These are phyloP conservation scores for Glomeris marginata DNA, from an alignment of 2,888 invertebrate genomes.

Conservation along the genomic window DNA sequence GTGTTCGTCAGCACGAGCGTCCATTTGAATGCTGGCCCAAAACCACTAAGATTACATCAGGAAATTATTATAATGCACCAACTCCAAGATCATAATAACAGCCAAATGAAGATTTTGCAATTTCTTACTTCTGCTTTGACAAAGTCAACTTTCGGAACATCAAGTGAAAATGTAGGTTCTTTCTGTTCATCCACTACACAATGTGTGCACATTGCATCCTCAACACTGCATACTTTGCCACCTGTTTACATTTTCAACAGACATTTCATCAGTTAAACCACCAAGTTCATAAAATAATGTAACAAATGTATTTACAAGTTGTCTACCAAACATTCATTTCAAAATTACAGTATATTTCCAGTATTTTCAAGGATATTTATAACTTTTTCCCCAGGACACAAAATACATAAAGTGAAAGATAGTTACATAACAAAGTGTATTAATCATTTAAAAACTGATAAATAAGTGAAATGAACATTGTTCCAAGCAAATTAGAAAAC, in stretches of 20 bases:
- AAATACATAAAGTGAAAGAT: too few species aligned
- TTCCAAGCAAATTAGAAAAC: too few species aligned
- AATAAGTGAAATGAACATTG: too few species aligned
- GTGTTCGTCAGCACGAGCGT: slow-evolving; percentile 77
- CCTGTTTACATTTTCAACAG: slow-evolving; percentile 36
- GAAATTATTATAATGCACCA: slow-evolving; percentile 34
- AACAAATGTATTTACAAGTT: too few species aligned
- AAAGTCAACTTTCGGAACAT: too few species aligned
- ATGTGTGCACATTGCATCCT: slow-evolving; percentile 76
- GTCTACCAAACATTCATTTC: too few species aligned
- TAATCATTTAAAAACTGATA: too few species aligned
- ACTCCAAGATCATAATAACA: neutral
- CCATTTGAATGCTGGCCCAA: slow-evolving; percentile 95
- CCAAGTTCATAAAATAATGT: neutral
- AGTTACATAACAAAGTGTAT: too few species aligned
- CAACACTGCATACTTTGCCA: slow-evolving; percentile 48
- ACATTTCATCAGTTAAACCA: neutral
- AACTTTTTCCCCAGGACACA: too few species aligned
- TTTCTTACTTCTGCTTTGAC: neutral
- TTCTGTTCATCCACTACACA: slow-evolving; percentile 46
- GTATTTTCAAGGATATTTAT: too few species aligned
- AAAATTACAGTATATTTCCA: too few species aligned
- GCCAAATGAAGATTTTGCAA: neutral
- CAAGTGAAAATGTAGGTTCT: neutral
- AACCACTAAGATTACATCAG: slow-evolving; percentile 92